These are phyloP conservation scores for Lomographa bimaculata DNA, from an alignment of 2,888 invertebrate species.

Conservation along the genomic window DNA sequence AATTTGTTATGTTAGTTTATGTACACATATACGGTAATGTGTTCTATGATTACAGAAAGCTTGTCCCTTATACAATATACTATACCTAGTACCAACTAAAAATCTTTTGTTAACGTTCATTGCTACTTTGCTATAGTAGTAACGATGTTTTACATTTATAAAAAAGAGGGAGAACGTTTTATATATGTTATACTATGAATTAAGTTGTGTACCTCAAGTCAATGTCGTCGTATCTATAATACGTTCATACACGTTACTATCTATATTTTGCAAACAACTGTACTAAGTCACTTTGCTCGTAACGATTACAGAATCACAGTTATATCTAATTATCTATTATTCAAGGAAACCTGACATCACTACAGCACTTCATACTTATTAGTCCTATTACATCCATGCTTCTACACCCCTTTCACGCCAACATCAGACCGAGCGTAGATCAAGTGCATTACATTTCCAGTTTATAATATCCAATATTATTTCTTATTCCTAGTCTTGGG, in stretches of 20 bases:
- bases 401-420: conserved; percentile 44
- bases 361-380: conserved; percentile 45
- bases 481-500: conserved; percentile 40
- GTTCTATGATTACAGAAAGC: too few relatives aligned
- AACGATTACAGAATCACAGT: conserved; percentile 23
- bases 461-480: conserved; percentile 72
- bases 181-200: too few relatives aligned
- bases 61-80: too few relatives aligned
- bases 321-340: conserved; percentile 34
- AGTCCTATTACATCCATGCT: conserved; percentile 43
- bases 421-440: conserved; percentile 42
- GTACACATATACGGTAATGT: too few relatives aligned
- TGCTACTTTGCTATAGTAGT: too few relatives aligned
- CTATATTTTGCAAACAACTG: conserved; percentile 9
- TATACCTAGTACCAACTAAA: too few relatives aligned
- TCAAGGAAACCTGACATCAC: conserved; percentile 29
- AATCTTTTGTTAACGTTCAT: too few relatives aligned
- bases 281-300: conserved; percentile 5
- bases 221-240: too few relatives aligned
- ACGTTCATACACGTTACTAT: neutral
- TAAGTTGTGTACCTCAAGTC: too few relatives aligned
- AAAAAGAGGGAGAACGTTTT: too few relatives aligned
- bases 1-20: conserved; percentile 16
- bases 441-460: conserved; percentile 56
- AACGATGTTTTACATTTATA: too few relatives aligned